Conservation (phyloP, 1,140 invertebrate species). For the Ceratina australensis region DNA sequence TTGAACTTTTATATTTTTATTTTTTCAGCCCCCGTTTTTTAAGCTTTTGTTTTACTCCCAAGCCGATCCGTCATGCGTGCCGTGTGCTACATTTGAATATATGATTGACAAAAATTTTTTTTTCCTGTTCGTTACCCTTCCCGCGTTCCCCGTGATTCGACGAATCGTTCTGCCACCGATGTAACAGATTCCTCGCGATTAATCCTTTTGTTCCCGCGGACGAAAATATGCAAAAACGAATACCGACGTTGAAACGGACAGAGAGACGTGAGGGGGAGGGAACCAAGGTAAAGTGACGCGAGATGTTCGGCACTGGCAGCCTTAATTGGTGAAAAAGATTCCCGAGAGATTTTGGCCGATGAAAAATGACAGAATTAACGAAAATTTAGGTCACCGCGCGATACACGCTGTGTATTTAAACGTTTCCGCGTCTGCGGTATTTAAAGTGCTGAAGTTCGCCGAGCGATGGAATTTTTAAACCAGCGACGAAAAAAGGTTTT, state of each 20-base stretch:
- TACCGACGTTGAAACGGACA: not conserved
- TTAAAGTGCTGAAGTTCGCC: not conserved
- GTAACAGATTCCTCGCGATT: constrained; percentile 2
- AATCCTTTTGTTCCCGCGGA: not conserved
- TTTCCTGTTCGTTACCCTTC: constrained; percentile 1
- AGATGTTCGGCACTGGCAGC: no score
- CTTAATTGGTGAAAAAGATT: constrained; percentile 5
- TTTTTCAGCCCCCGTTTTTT: not conserved
- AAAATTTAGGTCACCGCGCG: not conserved
- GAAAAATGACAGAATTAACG: constrained; percentile 1
- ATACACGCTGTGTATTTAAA: not conserved
- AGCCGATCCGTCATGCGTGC: not conserved
- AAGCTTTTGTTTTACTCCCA: not conserved
- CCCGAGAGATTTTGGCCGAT: no score
- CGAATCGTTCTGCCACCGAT: not conserved
- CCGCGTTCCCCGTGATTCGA: not conserved
- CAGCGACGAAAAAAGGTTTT: not conserved
- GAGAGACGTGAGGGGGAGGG: not conserved
- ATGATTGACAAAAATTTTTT: constrained; percentile 16
- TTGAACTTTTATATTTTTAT: constrained; percentile 5
- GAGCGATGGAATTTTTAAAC: not conserved
- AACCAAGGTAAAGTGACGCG: not conserved
- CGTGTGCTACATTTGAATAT: constrained; percentile 18
- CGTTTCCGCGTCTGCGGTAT: not conserved
- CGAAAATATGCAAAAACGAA: not conserved